Conservation (phyloP, 2,888 invertebrate species). For the Polydrusus cervinus region DNA sequence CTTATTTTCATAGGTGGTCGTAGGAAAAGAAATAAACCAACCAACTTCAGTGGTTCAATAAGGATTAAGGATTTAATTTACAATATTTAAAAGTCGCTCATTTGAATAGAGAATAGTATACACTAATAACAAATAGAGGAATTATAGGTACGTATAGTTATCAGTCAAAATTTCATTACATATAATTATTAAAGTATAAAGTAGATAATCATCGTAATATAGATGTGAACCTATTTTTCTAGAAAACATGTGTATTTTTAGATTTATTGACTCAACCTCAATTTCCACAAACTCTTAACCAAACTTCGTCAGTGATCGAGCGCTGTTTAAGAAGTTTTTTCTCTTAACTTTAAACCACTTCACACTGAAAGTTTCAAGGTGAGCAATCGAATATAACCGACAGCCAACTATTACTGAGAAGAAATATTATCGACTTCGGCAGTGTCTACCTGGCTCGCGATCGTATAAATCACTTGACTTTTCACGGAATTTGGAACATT, state of each 20-base stretch:
- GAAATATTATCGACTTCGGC: conserved; percentile 27
- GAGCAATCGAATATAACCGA: conserved; percentile 25
- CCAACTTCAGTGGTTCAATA: no score
- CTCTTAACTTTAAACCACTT: conserved; percentile 22
- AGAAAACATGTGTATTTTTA: neutral
- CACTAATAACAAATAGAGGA: no score
- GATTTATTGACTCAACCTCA: neutral
- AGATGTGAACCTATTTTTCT: neutral
- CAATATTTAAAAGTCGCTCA: no score
- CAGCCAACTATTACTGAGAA: conserved; percentile 26
- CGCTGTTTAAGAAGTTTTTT: conserved; percentile 22
- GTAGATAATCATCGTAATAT: no score
- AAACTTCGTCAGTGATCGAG: conserved; percentile 17
- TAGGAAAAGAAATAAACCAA: no score
- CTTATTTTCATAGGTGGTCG: no score
- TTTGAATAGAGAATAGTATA: no score
- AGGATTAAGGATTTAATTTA: no score
- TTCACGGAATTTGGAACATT: conserved; percentile 56
- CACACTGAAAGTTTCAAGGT: conserved; percentile 24
- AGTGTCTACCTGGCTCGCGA: conserved; percentile 60
- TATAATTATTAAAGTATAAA: neutral
- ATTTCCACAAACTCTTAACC: conserved; percentile 19
- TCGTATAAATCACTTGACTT: conserved; percentile 67
- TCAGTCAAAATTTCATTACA: neutral
- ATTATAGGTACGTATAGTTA: no score